Evolutionary conservation across 2,113 vertebrate genomes (phyloP).

Genomic region (Dasyurus viverrinus): DNA sequence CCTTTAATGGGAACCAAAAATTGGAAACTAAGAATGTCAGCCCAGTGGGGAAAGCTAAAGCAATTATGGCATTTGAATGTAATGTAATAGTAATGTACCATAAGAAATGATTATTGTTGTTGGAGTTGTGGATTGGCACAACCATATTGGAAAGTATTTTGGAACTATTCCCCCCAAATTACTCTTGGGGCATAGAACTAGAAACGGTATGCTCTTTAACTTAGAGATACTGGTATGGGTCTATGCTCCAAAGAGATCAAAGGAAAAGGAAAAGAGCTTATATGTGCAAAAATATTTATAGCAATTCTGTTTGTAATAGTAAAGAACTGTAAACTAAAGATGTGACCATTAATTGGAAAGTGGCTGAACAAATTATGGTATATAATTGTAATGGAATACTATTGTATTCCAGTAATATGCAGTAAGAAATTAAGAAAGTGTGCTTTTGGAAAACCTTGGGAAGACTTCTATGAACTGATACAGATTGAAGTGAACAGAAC

Average conservation of each 20-base stretch:
- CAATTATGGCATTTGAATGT: too few relatives aligned
- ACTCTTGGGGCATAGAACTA: background rate
- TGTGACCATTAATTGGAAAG: background rate
- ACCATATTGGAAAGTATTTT: background rate
- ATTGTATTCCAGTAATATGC: background rate
- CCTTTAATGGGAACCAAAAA: too few relatives aligned
- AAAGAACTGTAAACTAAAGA: background rate
- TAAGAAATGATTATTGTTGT: background rate
- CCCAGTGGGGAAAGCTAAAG: too few relatives aligned
- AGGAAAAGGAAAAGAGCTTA: background rate
- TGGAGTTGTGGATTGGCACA: background rate
- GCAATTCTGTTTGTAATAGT: background rate
- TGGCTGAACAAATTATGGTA: background rate
- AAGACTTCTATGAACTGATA: background rate
- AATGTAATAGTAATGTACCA: too few relatives aligned
- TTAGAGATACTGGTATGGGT: background rate
- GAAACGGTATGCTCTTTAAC: background rate
- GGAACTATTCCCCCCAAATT: background rate
- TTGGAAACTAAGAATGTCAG: too few relatives aligned
- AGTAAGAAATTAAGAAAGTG: background rate
- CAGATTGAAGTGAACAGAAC: background rate
- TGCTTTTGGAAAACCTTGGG: background rate
- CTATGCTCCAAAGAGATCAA: background rate
- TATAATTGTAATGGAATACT: background rate
- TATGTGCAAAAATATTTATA: background rate